phyloP scores from a whole-genome alignment of 2,797 vertebrate species.

The Acropternis orthonyx region DNA sequence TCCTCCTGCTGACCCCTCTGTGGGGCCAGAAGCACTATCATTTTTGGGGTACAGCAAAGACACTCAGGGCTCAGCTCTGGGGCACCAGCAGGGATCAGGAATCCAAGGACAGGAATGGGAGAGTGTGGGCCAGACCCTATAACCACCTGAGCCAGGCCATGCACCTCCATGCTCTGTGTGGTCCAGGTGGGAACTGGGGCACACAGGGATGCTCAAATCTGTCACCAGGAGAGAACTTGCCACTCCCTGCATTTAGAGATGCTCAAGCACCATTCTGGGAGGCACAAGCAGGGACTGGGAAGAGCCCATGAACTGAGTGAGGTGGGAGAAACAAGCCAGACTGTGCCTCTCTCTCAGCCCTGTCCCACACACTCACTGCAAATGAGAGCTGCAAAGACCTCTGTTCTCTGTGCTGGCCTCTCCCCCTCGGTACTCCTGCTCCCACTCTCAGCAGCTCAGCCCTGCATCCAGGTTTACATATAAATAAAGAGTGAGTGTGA shows the following conservation, averaged over 20 bases:
- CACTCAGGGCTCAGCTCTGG: accelerated
- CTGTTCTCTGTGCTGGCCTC: neutral
- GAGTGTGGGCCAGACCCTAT: accelerated
- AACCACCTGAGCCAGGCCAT: neutral
- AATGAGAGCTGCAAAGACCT: conserved; percentile 18
- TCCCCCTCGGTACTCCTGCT: neutral
- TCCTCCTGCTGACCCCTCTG: neutral
- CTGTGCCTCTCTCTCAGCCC: neutral
- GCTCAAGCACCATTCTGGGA: neutral
- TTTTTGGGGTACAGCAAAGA: neutral
- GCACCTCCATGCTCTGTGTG: accelerated
- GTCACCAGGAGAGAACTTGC: neutral
- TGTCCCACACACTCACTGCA: conserved; percentile 4
- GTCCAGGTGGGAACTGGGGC: neutral
- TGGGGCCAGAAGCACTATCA: neutral
- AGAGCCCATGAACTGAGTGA: neutral
- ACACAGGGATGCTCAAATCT: accelerated
- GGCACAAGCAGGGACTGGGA: neutral
- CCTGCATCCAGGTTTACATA: conserved; percentile 57
- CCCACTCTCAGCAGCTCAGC: conserved; percentile 48
- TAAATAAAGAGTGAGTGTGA: conserved; percentile 59
- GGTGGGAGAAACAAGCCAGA: neutral
- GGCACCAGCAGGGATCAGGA: neutral
- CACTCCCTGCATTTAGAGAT: accelerated
- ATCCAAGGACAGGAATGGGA: neutral